phyloP scores from a whole-genome alignment of 2,797 vertebrate species.

The Borostomias antarcticus region DNA sequence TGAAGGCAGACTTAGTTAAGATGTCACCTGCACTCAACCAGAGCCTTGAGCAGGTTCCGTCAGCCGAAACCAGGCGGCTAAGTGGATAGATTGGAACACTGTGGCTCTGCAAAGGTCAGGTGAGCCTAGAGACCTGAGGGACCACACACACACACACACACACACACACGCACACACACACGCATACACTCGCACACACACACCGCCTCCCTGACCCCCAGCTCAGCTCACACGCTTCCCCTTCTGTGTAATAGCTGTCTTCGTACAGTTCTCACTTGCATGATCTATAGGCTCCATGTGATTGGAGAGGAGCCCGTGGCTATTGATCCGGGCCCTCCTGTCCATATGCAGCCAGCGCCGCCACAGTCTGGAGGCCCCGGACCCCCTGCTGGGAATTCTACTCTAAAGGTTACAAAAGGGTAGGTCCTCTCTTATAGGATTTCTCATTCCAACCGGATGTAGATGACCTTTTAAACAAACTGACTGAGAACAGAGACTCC shows the following conservation, averaged over 20 bases:
- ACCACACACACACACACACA: constrained; percentile 9
- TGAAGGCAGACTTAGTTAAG: constrained; percentile 77
- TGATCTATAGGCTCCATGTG: constrained; percentile 67
- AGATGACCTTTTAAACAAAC: constrained; percentile 71
- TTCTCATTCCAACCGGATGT: constrained; percentile 67
- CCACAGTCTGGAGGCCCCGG: constrained; percentile 58
- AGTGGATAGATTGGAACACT: constrained; percentile 73
- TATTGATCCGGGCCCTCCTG: constrained; percentile 68
- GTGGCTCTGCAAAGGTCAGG: constrained; percentile 66
- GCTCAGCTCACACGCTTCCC: not conserved
- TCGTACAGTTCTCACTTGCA: constrained; percentile 52
- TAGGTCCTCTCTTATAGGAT: constrained; percentile 67
- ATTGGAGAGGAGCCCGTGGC: constrained; percentile 61
- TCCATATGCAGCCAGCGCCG: constrained; percentile 60
- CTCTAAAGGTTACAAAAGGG: constrained; percentile 74
- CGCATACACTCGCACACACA: no score
- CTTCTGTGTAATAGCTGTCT: constrained; percentile 56
- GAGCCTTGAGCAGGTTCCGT: constrained; percentile 20
- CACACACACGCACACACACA: not conserved
- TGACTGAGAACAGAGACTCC: constrained; percentile 59
- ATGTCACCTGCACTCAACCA: constrained; percentile 74
- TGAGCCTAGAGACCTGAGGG: constrained; percentile 42
- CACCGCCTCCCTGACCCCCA: not conserved
- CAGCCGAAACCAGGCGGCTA: constrained; percentile 41
- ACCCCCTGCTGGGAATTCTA: constrained; percentile 66